Percentiles rank a stretch among this genome's conserved stretches.
These are phyloP conservation scores for Saguinus midas DNA, from an alignment of 2,113 vertebrate genomes.

Conservation along the genomic window DNA sequence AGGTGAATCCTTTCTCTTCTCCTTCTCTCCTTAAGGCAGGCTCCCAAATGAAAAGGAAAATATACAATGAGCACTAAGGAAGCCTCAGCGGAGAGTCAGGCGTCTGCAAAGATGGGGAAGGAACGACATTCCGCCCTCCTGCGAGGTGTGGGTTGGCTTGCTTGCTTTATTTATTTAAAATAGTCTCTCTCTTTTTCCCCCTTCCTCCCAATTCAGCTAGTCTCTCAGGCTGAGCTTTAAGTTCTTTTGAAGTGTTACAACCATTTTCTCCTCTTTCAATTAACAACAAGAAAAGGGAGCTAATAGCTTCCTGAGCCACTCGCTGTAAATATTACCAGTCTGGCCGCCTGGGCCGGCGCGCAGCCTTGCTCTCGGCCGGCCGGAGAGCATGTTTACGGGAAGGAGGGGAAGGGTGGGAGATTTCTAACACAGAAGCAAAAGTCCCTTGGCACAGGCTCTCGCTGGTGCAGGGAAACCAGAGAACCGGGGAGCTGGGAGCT, in stretches of 20 bases:
- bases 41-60: conserved; percentile 36
- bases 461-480: neutral
- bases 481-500: neutral
- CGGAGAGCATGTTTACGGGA: conserved; percentile 57
- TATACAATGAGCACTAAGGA: neutral
- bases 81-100: neutral
- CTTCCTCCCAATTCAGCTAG: neutral
- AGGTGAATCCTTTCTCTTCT: neutral
- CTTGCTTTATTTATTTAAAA: neutral
- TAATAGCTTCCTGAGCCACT: conserved; percentile 71
- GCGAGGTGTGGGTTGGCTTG: neutral
- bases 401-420: conserved; percentile 38
- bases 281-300: conserved; percentile 75
- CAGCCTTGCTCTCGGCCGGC: neutral
- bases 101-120: neutral
- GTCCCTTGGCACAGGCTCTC: conserved; percentile 15
- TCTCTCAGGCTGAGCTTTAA: conserved; percentile 58
- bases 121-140: accelerated
- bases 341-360: neutral
- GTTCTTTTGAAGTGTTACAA: conserved; percentile 77
- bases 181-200: neutral
- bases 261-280: conserved; percentile 78
- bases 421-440: conserved; percentile 8
- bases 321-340: conserved; percentile 70
- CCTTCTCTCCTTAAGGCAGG: neutral